Evolutionary conservation across 2,113 vertebrate genomes (phyloP).

Genomic region (Otolemur garnettii): DNA sequence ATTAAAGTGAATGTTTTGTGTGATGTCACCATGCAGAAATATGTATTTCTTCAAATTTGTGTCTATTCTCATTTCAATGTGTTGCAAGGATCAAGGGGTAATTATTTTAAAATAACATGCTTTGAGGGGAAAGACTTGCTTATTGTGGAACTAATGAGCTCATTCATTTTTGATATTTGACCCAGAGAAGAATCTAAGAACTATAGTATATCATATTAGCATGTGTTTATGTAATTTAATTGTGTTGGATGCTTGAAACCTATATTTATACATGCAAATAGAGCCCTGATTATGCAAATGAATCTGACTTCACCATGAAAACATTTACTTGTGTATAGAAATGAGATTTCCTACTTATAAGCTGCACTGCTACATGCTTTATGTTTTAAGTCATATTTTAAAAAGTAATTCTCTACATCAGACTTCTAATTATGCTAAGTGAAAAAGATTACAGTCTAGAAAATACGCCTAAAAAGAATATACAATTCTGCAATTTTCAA

Average conservation of each 20-base stretch:
- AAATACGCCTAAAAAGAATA: background rate
- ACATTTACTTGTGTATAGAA: constrained; percentile 43
- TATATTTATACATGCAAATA: constrained; percentile 66
- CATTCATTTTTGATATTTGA: constrained; percentile 50
- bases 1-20: background rate
- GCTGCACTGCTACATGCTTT: background rate
- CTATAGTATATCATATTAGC: background rate
- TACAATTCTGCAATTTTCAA: background rate
- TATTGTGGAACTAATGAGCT: constrained; percentile 50
- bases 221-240: constrained; percentile 58
- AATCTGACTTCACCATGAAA: constrained; percentile 48
- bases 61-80: background rate
- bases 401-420: constrained; percentile 2
- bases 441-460: background rate
- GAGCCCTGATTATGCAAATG: background rate
- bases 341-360: background rate
- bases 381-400: background rate
- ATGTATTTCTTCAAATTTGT: background rate
- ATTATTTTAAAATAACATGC: constrained; percentile 33
- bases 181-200: constrained; percentile 26
- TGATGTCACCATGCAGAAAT: background rate
- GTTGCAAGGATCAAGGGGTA: background rate
- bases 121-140: background rate
- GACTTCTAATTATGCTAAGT: constrained; percentile 21
- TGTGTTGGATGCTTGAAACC: constrained; percentile 45